phyloP scores from a whole-genome alignment of 2,113 vertebrate genomes.

The Dasypus novemcinctus region DNA sequence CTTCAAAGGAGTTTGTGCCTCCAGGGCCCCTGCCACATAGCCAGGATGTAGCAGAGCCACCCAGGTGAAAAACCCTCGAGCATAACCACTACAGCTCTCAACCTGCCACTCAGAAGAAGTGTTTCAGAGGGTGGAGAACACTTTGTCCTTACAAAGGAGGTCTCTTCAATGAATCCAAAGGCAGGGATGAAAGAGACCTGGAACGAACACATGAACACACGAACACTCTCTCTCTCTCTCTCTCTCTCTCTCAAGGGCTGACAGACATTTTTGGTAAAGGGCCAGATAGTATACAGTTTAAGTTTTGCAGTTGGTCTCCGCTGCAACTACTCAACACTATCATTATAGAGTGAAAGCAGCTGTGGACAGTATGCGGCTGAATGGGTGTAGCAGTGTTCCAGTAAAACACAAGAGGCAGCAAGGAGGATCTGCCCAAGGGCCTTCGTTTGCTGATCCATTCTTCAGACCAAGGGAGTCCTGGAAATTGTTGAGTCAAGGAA shows the following conservation, averaged over 20 bases:
- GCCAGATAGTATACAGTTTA: background rate
- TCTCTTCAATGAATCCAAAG: background rate
- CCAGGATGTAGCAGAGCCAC: background rate
- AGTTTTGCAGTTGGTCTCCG: background rate
- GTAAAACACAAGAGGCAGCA: background rate
- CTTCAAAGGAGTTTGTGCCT: background rate
- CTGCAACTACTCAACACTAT: background rate
- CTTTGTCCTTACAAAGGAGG: background rate
- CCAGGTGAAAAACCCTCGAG: background rate
- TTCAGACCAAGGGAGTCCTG: background rate
- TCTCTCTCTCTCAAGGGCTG: too few species aligned
- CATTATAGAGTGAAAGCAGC: background rate
- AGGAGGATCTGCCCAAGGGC: background rate
- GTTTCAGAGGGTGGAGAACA: background rate
- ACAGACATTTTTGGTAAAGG: background rate
- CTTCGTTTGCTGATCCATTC: background rate
- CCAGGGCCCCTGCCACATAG: background rate
- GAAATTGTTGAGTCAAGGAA: background rate
- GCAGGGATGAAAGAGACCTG: background rate
- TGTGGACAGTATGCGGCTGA: background rate
- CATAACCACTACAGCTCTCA: background rate
- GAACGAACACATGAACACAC: too few species aligned
- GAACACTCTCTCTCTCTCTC: too few species aligned
- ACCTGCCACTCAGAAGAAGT: background rate
- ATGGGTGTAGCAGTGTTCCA: background rate